phyloP scores from a whole-genome alignment of 2,113 vertebrate species.

The Dendropsophus ebraccatus region DNA sequence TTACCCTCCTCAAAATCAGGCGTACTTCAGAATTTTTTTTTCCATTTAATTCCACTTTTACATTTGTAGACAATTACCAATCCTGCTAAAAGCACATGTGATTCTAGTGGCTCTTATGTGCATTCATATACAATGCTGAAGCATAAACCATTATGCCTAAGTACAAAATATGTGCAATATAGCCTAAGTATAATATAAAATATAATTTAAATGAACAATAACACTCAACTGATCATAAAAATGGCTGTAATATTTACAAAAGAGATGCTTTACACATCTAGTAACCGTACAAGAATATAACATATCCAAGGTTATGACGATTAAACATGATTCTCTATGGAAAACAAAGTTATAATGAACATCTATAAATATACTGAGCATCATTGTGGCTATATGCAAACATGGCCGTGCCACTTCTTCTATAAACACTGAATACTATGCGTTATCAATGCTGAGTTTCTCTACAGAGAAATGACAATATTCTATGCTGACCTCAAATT shows the following conservation, averaged over 20 bases:
- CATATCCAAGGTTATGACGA: neutral
- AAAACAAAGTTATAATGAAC: too few species aligned
- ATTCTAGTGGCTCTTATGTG: neutral
- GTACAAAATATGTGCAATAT: neutral
- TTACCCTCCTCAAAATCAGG: neutral
- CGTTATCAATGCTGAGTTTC: too few species aligned
- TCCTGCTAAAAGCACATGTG: neutral
- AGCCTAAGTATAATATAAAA: neutral
- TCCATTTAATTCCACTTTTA: conserved; percentile 25
- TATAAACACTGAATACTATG: too few species aligned
- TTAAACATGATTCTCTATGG: neutral
- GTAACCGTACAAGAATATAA: neutral
- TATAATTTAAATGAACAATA: neutral
- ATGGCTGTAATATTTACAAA: neutral
- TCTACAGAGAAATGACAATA: too few species aligned
- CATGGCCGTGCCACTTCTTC: too few species aligned
- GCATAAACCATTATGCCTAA: neutral
- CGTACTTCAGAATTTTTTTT: neutral
- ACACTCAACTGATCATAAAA: neutral
- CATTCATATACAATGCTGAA: neutral
- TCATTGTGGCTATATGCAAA: too few species aligned
- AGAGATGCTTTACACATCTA: neutral
- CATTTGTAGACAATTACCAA: conserved; percentile 23
- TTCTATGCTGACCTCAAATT: too few species aligned
- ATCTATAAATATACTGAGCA: neutral